These are phyloP conservation scores for Ophioninae sp. DNA, from an alignment of 2,888 invertebrate genomes.

Conservation along the genomic window DNA sequence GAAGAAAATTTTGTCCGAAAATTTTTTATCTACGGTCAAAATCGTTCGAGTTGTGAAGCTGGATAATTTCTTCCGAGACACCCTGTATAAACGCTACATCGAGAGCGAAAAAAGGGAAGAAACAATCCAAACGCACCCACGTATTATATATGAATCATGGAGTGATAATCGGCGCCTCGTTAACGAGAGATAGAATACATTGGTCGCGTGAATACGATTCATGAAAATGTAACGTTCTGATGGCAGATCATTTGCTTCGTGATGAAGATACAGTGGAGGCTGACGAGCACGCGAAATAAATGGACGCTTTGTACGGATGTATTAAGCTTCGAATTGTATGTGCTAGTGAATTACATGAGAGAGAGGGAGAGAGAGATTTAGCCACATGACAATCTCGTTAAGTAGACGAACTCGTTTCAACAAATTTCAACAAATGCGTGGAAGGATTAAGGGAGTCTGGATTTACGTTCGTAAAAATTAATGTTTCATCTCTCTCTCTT, in stretches of 20 bases:
- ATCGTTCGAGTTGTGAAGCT: too few relatives aligned
- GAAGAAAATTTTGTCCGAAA: too few relatives aligned
- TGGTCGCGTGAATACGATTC: conserved; percentile 23
- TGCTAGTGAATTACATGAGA: not conserved
- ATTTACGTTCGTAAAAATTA: not conserved
- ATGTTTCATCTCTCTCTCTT: not conserved
- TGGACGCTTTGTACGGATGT: not conserved
- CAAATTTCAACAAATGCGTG: too few relatives aligned
- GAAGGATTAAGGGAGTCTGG: too few relatives aligned
- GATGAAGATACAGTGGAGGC: conserved; percentile 4
- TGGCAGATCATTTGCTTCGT: conserved; percentile 7
- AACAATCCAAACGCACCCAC: too few relatives aligned
- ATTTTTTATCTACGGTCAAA: too few relatives aligned
- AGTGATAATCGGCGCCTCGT: conserved; percentile 76
- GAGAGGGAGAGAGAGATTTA: not conserved
- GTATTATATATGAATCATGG: conserved; percentile 71
- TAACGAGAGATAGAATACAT: conserved; percentile 60
- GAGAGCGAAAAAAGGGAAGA: conserved; percentile 8
- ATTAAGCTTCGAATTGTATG: not conserved
- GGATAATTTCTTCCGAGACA: too few relatives aligned
- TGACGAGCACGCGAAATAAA: not conserved
- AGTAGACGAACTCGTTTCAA: not conserved
- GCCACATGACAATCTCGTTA: not conserved
- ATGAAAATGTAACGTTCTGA: conserved; percentile 35
- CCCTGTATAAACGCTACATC: too few relatives aligned